Percentiles rank a stretch among this genome's conserved stretches.
These are phyloP conservation scores for Parazoanthus swiftii DNA, from an alignment of 92 coral and sea anemone genomes.

Conservation along the genomic window DNA sequence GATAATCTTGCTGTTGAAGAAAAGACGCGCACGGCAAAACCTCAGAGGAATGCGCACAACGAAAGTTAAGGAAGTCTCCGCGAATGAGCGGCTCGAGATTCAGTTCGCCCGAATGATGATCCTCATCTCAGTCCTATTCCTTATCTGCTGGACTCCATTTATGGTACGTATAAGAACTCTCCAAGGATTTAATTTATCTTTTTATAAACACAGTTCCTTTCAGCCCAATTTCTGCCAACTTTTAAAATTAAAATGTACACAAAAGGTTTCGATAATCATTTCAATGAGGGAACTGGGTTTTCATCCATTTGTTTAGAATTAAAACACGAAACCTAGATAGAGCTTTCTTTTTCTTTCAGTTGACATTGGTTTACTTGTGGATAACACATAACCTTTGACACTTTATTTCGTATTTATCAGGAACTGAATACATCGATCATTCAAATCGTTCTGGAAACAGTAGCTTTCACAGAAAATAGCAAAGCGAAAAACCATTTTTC, in stretches of 20 bases:
- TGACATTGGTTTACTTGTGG: too few species aligned
- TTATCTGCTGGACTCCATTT: slow-evolving; percentile 37
- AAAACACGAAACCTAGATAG: not conserved
- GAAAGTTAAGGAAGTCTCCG: slow-evolving; percentile 16
- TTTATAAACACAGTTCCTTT: not conserved
- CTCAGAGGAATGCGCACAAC: slow-evolving; percentile 26
- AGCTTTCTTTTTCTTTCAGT: too few species aligned
- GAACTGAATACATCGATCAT: too few species aligned
- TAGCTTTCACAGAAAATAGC: not conserved
- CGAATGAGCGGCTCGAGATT: slow-evolving; percentile 35
- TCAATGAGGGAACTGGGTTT: too few species aligned
- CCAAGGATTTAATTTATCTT: not conserved
- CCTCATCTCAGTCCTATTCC: slow-evolving; percentile 20
- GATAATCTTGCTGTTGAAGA: slow-evolving; percentile 25
- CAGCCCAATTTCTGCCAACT: not conserved
- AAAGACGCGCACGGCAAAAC: slow-evolving; percentile 23
- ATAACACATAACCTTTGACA: not conserved
- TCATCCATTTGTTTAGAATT: not conserved
- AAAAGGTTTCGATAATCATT: too few species aligned
- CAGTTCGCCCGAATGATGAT: slow-evolving; percentile 37
- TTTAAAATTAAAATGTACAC: too few species aligned
- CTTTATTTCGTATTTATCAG: not conserved
- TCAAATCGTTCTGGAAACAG: not conserved
- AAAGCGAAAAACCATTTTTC: not conserved
- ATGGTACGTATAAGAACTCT: slow-evolving; percentile 12